Conservation (phyloP, 2,888 invertebrate genomes). For the Cerceris rybyensis region DNA sequence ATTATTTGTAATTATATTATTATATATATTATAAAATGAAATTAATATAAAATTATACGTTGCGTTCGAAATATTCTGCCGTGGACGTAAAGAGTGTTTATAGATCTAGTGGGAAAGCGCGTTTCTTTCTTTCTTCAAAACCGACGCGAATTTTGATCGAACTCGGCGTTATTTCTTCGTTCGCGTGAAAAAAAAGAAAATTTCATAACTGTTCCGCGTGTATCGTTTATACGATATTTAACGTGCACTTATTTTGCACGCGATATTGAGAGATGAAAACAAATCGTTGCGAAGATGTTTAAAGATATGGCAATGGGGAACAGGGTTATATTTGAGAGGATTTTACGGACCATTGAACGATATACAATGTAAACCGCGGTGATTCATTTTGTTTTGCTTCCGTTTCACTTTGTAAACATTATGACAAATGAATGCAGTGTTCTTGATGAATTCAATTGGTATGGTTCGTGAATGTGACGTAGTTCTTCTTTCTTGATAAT, state of each 20-base stretch:
- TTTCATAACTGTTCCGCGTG: neutral
- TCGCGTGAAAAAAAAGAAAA: neutral
- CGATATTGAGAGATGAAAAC: neutral
- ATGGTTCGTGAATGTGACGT: too few species aligned
- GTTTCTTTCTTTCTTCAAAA: slow-evolving; percentile 1
- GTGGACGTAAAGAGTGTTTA: slow-evolving; percentile 33
- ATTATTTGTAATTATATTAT: slow-evolving; percentile 68
- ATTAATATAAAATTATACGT: slow-evolving; percentile 76
- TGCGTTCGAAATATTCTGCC: slow-evolving; percentile 64
- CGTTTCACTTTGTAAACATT: neutral
- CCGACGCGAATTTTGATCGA: neutral
- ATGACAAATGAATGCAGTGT: neutral
- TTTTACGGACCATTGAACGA: slow-evolving; percentile 39
- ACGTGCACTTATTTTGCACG: neutral
- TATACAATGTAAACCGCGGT: slow-evolving; percentile 14
- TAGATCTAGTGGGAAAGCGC: neutral
- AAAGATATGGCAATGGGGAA: slow-evolving; percentile 40
- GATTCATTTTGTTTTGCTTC: slow-evolving; percentile 5
- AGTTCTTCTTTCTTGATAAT: too few species aligned
- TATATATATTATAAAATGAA: slow-evolving; percentile 70
- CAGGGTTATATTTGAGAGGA: slow-evolving; percentile 53
- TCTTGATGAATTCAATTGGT: too few species aligned
- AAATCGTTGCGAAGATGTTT: neutral
- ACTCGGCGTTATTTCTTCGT: neutral
- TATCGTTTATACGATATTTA: neutral